phyloP scores from a whole-genome alignment of 2,797 vertebrate genomes.

The Remorina albescens region DNA sequence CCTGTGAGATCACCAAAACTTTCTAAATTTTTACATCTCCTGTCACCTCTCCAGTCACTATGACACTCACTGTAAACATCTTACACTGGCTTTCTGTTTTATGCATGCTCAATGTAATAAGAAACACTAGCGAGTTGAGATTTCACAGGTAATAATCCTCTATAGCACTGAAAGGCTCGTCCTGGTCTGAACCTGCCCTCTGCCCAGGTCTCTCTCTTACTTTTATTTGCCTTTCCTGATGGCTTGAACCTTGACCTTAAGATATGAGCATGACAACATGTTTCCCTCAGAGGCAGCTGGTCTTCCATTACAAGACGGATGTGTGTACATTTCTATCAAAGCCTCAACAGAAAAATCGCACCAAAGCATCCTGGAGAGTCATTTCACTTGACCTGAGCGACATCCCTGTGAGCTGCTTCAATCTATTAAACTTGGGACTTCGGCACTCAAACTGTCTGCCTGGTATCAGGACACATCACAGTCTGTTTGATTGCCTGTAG shows the following conservation, averaged over 20 bases:
- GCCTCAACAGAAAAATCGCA: conserved; percentile 48
- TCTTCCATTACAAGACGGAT: conserved; percentile 42
- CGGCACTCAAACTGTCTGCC: conserved; percentile 4
- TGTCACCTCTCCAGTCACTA: too few species aligned
- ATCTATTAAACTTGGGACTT: conserved; percentile 25
- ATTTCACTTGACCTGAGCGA: conserved; percentile 9
- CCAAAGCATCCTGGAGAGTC: conserved; percentile 51
- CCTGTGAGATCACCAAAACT: conserved; percentile 58
- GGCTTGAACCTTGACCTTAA: conserved; percentile 50
- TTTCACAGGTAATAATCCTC: conserved; percentile 46
- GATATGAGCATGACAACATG: conserved; percentile 37
- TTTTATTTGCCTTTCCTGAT: conserved; percentile 50
- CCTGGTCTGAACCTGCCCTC: conserved; percentile 6
- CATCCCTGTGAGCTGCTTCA: conserved; percentile 29
- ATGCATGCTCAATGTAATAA: conserved; percentile 56
- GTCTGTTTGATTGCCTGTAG: conserved; percentile 28
- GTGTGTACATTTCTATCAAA: conserved; percentile 39
- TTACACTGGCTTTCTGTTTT: conserved; percentile 37
- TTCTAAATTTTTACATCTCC: conserved; percentile 45
- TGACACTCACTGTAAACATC: conserved; percentile 68
- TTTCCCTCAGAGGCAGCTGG: conserved; percentile 53
- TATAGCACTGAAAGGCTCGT: conserved; percentile 67
- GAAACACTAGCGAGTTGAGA: conserved; percentile 25
- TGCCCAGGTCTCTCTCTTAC: conserved; percentile 22
- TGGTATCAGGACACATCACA: neutral